phyloP scores from a whole-genome alignment of 1,140 invertebrate genomes.

The Daktulosphaira vitifoliae region DNA sequence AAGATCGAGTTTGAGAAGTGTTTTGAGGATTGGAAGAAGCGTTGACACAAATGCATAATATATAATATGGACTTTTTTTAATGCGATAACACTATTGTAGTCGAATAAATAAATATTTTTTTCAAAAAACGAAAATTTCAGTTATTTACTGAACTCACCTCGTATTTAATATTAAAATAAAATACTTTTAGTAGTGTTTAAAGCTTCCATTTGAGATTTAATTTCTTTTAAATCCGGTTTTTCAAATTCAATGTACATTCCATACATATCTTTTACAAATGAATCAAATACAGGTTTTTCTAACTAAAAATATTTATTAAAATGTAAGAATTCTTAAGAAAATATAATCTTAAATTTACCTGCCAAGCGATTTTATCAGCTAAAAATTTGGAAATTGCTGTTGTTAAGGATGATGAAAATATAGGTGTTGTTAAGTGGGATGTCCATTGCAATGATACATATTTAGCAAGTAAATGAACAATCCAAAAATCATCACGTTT shows the following conservation, averaged over 20 bases:
- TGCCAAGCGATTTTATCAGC: conserved; percentile 45
- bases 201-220: conserved; percentile 15
- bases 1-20: too few relatives aligned
- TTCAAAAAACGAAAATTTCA: too few relatives aligned
- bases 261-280: conserved; percentile 38
- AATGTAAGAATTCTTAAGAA: too few relatives aligned
- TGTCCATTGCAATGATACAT: conserved; percentile 54
- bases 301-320: conserved; percentile 41
- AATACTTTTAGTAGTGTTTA: conserved; percentile 26
- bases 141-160: too few relatives aligned
- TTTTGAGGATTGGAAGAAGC: too few relatives aligned
- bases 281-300: conserved; percentile 40
- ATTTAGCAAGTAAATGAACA: conserved; percentile 42
- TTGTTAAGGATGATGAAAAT: conserved; percentile 60
- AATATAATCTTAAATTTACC: too few relatives aligned
- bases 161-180: too few relatives aligned
- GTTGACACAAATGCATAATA: too few relatives aligned
- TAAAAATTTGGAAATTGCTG: conserved; percentile 62
- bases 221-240: conserved; percentile 35
- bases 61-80: too few relatives aligned
- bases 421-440: conserved; percentile 62
- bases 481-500: conserved; percentile 39
- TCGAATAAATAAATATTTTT: too few relatives aligned
- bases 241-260: conserved; percentile 38
- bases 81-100: too few relatives aligned